A percentile compares a stretch with the other conserved stretches of the same genome.
Conservation (phyloP, 2,888 invertebrate species). For the Nymphalis urticae region DNA sequence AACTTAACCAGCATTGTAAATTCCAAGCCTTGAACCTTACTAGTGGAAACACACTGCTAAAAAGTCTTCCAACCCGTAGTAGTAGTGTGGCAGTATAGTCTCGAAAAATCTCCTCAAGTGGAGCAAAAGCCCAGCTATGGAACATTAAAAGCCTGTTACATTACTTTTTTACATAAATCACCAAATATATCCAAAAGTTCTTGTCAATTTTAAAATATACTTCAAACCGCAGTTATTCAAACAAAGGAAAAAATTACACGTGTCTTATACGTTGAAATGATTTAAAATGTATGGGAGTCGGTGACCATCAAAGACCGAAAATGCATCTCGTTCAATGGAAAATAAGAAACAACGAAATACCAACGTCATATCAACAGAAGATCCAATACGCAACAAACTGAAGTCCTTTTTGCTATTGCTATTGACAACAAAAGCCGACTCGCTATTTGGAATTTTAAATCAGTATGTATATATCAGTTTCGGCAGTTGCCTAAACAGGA, state of each 20-base stretch:
- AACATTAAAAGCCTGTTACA: too few species aligned
- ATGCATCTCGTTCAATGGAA: constrained; percentile 1
- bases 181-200: too few species aligned
- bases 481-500: constrained; percentile 67
- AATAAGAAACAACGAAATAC: constrained; percentile 4
- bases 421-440: constrained; percentile 65
- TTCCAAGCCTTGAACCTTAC: too few species aligned
- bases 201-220: too few species aligned
- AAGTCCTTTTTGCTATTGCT: constrained; percentile 51
- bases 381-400: constrained; percentile 63
- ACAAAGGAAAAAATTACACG: constrained; percentile 17
- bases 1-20: too few species aligned
- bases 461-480: constrained; percentile 69
- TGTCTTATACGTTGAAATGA: constrained; percentile 19
- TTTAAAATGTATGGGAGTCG: constrained; percentile 22
- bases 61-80: too few species aligned
- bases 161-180: too few species aligned
- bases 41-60: too few species aligned
- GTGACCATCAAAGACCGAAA: constrained; percentile 22
- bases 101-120: too few species aligned
- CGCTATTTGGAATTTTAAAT: constrained; percentile 76
- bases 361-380: constrained; percentile 48
- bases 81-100: too few species aligned
- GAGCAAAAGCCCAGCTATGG: too few species aligned
- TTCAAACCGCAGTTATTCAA: not conserved